A percentile compares a stretch with the other conserved stretches of the same genome.
Evolutionary conservation across 2,888 invertebrate genomes (phyloP).

Genomic region (Eulithis prunata): DNA sequence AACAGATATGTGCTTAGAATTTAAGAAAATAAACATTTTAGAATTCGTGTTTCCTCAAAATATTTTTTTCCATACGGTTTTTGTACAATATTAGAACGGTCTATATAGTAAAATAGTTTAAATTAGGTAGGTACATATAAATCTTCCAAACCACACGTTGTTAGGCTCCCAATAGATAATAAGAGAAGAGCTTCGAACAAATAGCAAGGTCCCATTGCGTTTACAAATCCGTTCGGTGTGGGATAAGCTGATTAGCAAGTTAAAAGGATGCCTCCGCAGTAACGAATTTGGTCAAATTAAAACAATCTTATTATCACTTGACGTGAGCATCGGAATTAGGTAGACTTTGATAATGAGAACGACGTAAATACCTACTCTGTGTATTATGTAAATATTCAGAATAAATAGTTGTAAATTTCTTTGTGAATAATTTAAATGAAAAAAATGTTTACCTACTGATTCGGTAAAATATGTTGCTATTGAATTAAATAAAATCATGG

Average conservation of each 20-base stretch:
- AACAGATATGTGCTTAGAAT: too few relatives aligned
- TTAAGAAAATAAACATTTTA: too few relatives aligned
- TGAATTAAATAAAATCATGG: too few relatives aligned
- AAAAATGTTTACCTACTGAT: too few relatives aligned
- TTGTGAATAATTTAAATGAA: too few relatives aligned
- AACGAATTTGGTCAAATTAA: slow-evolving; percentile 64
- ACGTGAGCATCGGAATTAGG: slow-evolving; percentile 50
- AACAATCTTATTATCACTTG: slow-evolving; percentile 67
- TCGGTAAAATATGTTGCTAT: too few relatives aligned
- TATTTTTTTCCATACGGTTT: too few relatives aligned
- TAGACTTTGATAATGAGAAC: slow-evolving; percentile 39
- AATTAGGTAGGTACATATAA: neutral
- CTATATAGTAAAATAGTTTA: too few relatives aligned
- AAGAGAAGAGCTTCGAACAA: slow-evolving; percentile 12
- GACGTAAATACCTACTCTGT: neutral
- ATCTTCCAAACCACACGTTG: slow-evolving; percentile 15
- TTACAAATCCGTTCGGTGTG: slow-evolving; percentile 63
- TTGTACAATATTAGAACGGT: too few relatives aligned
- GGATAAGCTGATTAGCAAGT: slow-evolving; percentile 75
- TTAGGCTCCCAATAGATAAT: slow-evolving; percentile 15
- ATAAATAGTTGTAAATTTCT: too few relatives aligned
- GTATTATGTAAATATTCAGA: too few relatives aligned
- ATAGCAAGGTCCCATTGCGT: slow-evolving; percentile 46
- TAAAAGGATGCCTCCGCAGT: slow-evolving; percentile 64
- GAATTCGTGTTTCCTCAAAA: too few relatives aligned